These are phyloP conservation scores for Lemur catta DNA, from an alignment of 2,797 vertebrate species.

Conservation along the genomic window DNA sequence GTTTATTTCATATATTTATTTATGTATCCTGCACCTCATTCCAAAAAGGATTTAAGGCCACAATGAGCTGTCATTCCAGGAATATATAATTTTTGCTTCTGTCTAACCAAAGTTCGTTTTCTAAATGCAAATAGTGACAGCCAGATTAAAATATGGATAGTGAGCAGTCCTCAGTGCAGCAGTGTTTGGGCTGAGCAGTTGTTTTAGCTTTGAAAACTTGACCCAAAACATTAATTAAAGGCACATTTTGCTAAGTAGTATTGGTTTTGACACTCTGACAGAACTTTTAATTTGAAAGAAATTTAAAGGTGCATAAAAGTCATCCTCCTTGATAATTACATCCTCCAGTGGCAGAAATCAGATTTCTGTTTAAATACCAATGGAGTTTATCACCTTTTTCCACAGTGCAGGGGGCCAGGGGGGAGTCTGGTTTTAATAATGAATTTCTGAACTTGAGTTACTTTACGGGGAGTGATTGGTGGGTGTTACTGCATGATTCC, in stretches of 20 bases:
- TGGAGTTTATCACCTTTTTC: not conserved
- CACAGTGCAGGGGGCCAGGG: not conserved
- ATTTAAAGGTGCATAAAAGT: conserved; percentile 65
- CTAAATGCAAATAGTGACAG: not conserved
- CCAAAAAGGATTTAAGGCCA: not conserved
- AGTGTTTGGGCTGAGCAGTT: not conserved
- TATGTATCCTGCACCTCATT: not conserved
- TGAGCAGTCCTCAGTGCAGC: not conserved
- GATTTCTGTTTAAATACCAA: conserved; percentile 60
- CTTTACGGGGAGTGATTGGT: not conserved
- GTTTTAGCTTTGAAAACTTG: conserved; percentile 44
- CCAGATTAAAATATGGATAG: not conserved
- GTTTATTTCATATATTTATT: not conserved
- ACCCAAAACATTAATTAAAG: conserved; percentile 60
- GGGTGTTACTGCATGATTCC: not conserved
- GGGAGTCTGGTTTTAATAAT: conserved; percentile 60
- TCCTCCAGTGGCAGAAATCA: conserved; percentile 53
- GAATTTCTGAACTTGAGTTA: conserved; percentile 35
- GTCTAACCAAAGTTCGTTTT: conserved; percentile 26
- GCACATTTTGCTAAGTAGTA: conserved; percentile 45
- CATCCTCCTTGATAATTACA: conserved; percentile 46
- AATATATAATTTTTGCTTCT: conserved; percentile 29
- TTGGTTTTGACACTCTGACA: conserved; percentile 61
- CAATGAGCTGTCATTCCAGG: not conserved
- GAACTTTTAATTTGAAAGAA: conserved; percentile 66